Evolutionary conservation across 2,797 vertebrate species (phyloP).

Genomic region (Enoplosus armatus): DNA sequence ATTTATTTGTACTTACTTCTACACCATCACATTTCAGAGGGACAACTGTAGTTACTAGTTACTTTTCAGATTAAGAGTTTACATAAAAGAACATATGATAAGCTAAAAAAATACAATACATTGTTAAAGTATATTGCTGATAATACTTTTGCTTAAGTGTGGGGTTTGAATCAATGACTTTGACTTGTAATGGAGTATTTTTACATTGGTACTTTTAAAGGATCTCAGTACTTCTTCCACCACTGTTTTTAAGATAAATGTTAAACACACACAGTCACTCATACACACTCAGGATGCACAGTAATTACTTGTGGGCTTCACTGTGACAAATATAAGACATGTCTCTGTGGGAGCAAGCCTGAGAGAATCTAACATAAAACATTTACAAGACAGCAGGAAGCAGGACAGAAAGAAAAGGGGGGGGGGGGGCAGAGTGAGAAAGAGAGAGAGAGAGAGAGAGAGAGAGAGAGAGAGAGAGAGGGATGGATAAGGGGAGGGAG

Average conservation of each 20-base stretch:
- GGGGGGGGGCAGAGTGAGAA: too few species aligned
- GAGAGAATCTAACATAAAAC: constrained; percentile 63
- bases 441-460: constrained; percentile 17
- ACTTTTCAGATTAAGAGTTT: not conserved
- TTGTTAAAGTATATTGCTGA: not conserved
- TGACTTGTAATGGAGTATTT: not conserved
- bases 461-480: constrained; percentile 17
- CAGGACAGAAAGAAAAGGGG: constrained; percentile 31
- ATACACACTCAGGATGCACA: constrained; percentile 20
- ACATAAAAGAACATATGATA: not conserved
- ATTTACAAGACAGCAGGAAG: constrained; percentile 73
- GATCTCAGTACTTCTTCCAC: not conserved
- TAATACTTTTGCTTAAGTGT: not conserved
- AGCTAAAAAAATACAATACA: not conserved
- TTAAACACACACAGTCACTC: constrained; percentile 40
- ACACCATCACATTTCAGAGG: not conserved
- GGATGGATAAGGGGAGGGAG: constrained; percentile 37
- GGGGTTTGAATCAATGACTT: not conserved
- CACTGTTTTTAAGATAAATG: constrained; percentile 24
- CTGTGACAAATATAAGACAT: constrained; percentile 63
- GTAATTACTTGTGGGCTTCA: constrained; percentile 55
- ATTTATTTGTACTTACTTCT: not conserved
- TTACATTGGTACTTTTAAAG: constrained; percentile 13
- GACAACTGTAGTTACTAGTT: not conserved
- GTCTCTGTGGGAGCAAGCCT: constrained; percentile 47